Evolutionary conservation across 2,888 invertebrate species (phyloP), one percentile per base, ranked within the genome.

Genomic region (Ariolimax columbianus): DNA sequence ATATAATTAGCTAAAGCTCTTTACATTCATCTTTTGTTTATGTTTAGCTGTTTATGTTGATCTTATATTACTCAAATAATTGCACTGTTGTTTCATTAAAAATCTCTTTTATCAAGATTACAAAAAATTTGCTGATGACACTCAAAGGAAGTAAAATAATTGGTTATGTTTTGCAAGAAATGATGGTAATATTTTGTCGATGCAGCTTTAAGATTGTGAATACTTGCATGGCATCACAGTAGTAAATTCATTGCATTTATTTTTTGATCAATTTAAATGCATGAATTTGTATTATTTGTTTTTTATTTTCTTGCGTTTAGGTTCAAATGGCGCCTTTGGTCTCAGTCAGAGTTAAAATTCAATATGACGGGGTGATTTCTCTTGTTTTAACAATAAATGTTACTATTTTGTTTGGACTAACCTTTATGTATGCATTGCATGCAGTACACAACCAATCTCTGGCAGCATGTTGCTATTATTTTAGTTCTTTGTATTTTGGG

Each of bases 281-380:
- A 7, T 66, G 66, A 33, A 59, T 30, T 33, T 47, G 26, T 75
- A 14, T 30, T 51, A 1, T 77, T 19, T 63, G 23, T 68, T 55
- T 77, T 83, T 36, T 23, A 30, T 38, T 82, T 77, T 63, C n/a
- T 9, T 43, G 26, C 68, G 47, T 77, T 55, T 43, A 86, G 72
- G 72, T 66, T 70, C 68, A 63, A 23, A n/a, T 36, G 40, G 30
- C 30, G 36, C 55, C 75, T 51, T 66, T 55, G 33, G 68, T 86
- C 47, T 86, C 84, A 38, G 82, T 86, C 30, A 83, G 73, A 40
- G 83, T 86, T 19, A 77, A 80, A 79, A 73, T 86, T 33, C 51
- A 83, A 33, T 83, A 77, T 66, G 40, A 73, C 33, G 30, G 51
- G 78, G 78, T 84, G 84, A 77, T 33, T 66, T 63, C 77, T 38